Base-by-base conservation (phyloP, 2,113 vertebrate genomes). In the Coryphaenoides rupestris region DNA sequence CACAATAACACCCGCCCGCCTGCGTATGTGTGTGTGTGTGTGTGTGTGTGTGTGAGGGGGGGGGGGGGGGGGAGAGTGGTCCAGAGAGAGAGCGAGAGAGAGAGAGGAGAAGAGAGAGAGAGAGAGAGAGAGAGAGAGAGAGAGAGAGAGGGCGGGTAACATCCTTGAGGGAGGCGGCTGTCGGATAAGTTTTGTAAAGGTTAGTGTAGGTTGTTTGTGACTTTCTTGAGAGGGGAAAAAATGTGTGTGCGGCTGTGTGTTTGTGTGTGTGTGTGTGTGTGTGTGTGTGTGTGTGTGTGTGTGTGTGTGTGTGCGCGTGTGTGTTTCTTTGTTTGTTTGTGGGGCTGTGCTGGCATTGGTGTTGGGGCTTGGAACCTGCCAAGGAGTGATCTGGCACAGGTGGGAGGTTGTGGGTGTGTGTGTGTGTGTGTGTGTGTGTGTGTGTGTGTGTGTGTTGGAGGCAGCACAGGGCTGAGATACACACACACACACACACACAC, bases 151-250 rank as follows among this genome's bases (percentile, higher is more conserved):
- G 2, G 16, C 5, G 47, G 6, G 47, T n/a, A 50, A 50, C 15
- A 17, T 17, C 47, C 47, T 50, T 50, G 15, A 50, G 15, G 47
- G 47, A 50, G 17, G n/a, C n/a, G 47, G 15, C 47, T 50, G 47
- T 50, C n/a, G 47, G 47, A 50, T 50, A 50, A 50, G 47, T 50
- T 50, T 50, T 50, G 47, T 50, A 50, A 50, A 50, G 47, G 47
- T 50, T 50, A 50, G 47, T 17, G n/a, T 50, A 50, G 47, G 47
- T 50, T 50, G n/a, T 50, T n/a, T n/a, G 47, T 50, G n/a, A 50
- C 47, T 50, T 50, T 50, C 47, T n/a, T 40, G 33, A n/a, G n/a
- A 13, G 15, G 3, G 15, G 47, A 40, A 12, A 12, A 40, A 9
- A 40, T 40, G 33, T 40, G 33, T 40, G 4, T 40, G 5, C 13